These are phyloP conservation scores for Busseola fusca DNA, from an alignment of 2,888 invertebrate species.

Conservation along the genomic window DNA sequence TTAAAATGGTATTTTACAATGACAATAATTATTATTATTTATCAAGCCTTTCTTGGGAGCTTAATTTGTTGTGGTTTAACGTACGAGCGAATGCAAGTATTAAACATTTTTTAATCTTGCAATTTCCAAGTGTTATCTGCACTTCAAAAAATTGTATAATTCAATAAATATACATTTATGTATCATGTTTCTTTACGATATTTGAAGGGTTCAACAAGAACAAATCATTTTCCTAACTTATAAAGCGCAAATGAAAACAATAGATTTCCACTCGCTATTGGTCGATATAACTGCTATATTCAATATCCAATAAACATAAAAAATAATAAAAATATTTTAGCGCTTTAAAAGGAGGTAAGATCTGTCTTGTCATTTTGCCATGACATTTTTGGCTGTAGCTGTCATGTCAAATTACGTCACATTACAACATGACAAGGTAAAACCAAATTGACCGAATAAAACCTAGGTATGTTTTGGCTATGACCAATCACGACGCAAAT, in stretches of 20 bases:
- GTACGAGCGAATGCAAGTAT: conserved; percentile 19
- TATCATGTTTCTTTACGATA: neutral
- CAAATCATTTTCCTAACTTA: conserved; percentile 7
- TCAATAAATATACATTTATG: neutral
- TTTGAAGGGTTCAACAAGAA: neutral
- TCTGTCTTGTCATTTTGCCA: neutral
- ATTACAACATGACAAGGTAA: neutral
- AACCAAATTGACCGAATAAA: neutral
- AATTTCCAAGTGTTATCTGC: neutral
- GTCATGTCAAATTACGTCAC: neutral
- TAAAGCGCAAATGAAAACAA: conserved; percentile 34
- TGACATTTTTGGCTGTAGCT: neutral
- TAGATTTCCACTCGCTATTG: conserved; percentile 29
- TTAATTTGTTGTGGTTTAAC: neutral
- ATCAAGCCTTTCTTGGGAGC: conserved; percentile 21
- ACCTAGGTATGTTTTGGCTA: neutral
- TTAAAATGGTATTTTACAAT: conserved; percentile 40
- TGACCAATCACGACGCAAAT: neutral
- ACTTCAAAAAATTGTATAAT: neutral
- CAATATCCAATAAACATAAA: conserved; percentile 51
- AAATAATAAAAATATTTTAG: conserved; percentile 22
- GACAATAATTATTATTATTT: conserved; percentile 8
- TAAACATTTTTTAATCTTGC: neutral
- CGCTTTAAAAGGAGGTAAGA: conserved; percentile 25
- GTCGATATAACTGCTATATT: conserved; percentile 54